phyloP scores from a whole-genome alignment of 2,113 vertebrate species.

The Sciurus niger region DNA sequence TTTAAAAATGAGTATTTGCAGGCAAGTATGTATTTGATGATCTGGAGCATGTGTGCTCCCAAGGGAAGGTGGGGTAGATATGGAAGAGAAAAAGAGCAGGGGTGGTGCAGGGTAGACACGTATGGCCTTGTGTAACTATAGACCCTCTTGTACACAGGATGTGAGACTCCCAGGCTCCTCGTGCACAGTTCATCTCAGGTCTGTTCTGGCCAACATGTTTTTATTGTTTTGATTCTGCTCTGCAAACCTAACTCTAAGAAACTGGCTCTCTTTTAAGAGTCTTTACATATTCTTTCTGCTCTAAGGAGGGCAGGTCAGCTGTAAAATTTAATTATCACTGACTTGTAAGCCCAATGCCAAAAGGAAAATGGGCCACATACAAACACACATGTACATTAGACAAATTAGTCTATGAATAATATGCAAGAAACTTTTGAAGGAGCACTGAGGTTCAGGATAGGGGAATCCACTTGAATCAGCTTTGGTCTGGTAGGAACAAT shows the following conservation, averaged over 20 bases:
- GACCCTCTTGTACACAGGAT: not conserved
- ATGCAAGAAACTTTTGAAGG: not conserved
- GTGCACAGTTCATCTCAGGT: not conserved
- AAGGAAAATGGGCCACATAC: not conserved
- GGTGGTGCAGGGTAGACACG: not conserved
- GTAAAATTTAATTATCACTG: conserved; percentile 46
- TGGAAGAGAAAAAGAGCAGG: not conserved
- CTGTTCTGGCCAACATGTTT: not conserved
- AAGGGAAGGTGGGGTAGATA: not conserved
- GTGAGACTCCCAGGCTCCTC: not conserved
- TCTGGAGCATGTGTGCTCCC: not conserved
- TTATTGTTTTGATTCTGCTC: conserved; percentile 39
- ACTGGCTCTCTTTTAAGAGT: conserved; percentile 2
- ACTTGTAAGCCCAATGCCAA: not conserved
- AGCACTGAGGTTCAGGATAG: not conserved
- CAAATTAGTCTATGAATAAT: not conserved
- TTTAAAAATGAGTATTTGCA: conserved; percentile 49
- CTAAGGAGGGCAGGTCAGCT: conserved; percentile 33
- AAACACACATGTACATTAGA: not conserved
- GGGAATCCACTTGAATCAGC: not conserved
- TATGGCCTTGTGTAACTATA: not conserved
- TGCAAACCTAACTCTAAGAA: conserved; percentile 12
- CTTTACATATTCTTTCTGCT: not conserved
- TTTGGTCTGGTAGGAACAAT: not conserved
- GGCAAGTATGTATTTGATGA: conserved; percentile 23